Percentiles rank a stretch among this genome's conserved stretches.
Evolutionary conservation across 2,113 vertebrate genomes (phyloP).

Genomic region (Atherinomorus stipes): DNA sequence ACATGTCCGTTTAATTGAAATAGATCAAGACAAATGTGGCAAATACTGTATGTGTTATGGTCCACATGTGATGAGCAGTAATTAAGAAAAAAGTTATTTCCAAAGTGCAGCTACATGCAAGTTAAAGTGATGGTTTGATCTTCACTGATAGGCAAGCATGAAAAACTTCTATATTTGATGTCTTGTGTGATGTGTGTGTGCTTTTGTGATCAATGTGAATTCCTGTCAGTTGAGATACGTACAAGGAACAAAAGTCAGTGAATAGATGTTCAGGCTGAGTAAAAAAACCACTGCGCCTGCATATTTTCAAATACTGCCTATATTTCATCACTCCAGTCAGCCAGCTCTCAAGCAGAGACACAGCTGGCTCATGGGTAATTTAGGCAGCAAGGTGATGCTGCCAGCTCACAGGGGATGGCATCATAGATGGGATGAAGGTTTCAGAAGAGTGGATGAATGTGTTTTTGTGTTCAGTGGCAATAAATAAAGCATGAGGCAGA

Average conservation of each 20-base stretch:
- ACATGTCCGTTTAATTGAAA: slow-evolving; percentile 33
- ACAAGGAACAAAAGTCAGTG: background rate
- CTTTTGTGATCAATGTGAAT: background rate
- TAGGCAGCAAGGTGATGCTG: background rate
- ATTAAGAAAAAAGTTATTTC: slow-evolving; percentile 6
- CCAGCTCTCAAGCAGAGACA: background rate
- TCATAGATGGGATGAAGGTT: background rate
- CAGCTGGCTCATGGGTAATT: background rate
- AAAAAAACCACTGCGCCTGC: background rate
- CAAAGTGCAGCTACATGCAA: background rate
- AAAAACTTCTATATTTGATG: too few relatives aligned
- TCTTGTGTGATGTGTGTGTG: background rate
- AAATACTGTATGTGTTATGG: background rate
- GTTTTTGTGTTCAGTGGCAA: background rate
- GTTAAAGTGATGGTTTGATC: too few relatives aligned
- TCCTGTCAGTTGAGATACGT: background rate
- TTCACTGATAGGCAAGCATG: too few relatives aligned
- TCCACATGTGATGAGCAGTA: background rate
- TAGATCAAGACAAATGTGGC: slow-evolving; percentile 27
- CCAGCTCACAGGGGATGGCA: background rate
- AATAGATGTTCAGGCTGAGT: background rate
- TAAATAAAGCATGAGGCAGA: background rate
- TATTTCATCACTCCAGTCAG: background rate
- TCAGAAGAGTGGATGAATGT: background rate
- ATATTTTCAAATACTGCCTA: background rate